A percentile compares a stretch with the other conserved stretches of the same genome.
phyloP scores from a whole-genome alignment of 1,140 invertebrate genomes.

The Rhopalosiphum maidis region DNA sequence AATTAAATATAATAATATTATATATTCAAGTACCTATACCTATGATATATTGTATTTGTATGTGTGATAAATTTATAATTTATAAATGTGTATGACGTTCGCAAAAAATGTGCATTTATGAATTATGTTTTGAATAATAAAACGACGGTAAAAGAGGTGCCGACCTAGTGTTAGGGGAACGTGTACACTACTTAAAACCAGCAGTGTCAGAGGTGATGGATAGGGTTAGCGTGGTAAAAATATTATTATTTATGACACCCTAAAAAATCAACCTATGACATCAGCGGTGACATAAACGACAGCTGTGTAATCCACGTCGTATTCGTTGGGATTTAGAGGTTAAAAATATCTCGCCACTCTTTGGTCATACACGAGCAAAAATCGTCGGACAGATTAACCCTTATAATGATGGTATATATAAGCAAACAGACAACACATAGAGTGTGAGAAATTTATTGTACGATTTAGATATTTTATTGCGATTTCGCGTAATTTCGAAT shows the following conservation, averaged over 20 bases:
- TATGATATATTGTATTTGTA: background rate
- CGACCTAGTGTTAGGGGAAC: background rate
- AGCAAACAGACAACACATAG: background rate
- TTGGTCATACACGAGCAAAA: background rate
- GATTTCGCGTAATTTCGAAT: background rate
- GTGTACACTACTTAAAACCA: background rate
- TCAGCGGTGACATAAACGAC: background rate
- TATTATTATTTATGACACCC: background rate
- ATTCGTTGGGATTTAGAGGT: background rate
- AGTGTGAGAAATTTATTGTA: background rate
- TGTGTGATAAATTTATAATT: background rate
- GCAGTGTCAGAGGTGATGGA: background rate
- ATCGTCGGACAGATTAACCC: background rate
- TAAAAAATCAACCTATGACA: slow-evolving; percentile 7
- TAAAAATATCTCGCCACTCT: background rate
- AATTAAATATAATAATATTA: no score
- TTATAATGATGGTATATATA: background rate
- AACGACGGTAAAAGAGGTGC: background rate
- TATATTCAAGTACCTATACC: no score
- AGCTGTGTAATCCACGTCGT: background rate
- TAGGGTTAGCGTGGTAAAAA: background rate
- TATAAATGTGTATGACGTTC: background rate
- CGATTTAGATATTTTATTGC: background rate
- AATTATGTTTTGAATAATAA: background rate
- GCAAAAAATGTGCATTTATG: background rate